Base-by-base conservation (phyloP, 2,797 vertebrate genomes). In the Sebastes iracundus region DNA sequence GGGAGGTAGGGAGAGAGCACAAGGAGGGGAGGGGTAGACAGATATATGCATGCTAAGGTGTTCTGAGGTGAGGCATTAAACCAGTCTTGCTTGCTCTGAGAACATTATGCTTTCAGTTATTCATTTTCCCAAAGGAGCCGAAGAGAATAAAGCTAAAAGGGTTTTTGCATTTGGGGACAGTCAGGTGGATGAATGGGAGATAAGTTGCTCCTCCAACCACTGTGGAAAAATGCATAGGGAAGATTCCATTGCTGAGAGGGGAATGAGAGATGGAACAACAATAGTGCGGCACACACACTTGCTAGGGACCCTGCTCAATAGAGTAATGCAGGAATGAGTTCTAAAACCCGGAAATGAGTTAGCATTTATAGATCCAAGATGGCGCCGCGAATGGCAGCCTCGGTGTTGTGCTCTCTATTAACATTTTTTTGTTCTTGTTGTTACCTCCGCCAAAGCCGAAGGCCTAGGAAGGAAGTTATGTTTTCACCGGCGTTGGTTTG, bases 211-310 rank as follows among this genome's bases (percentile, higher is more conserved):
- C 69, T 76, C 53, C 58, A 61, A 52, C 42, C 3, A 38, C 49
- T 72, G 38, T 25, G 61, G 60, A 42, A 42, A 83, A 87, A 86
- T 71, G 66, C 30, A 1, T 52, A 77, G 70, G 72, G 76, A 87
- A 83, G 85, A 83, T 68, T 83, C 83, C 49, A 83, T 87, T 87
- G 87, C 88, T 77, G 66, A 52, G 78, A 52, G 28, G 28, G 74
- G 67, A 91, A 90, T 91, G 83, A 92, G 84, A 89, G 75, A 85
- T 71, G 79, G 80, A 85, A 64, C 85, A 83, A 91, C 83, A 93
- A 89, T 85, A 32, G 80, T 2, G 35, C 58, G 27, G 74, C 75
- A 62, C 72, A 78, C 87, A 84, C 88, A 80, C 35, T 90, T 4
- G 30, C 14, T 49, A 18, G 3, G 28, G 25, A 64, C 11, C 16